Evolutionary conservation across 2,113 vertebrate species (phyloP), one percentile per base, ranked within the genome.

Genomic region (Myotis brandtii): DNA sequence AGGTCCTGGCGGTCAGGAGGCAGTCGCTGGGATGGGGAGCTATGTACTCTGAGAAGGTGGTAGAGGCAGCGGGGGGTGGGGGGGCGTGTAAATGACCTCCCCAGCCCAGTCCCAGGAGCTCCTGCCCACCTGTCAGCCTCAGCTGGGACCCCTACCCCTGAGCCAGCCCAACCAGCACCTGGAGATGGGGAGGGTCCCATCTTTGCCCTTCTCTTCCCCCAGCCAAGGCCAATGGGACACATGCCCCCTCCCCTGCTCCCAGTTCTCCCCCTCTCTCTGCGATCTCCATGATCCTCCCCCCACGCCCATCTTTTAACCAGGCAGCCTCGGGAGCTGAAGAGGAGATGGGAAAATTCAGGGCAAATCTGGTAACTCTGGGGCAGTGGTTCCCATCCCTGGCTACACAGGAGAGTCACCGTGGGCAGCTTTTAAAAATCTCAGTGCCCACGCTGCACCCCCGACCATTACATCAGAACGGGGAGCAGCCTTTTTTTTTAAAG

Each of bases 261-360:
- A 27, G 0, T 40, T 6, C 70, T 62, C 64, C n/a, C n/a, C 21
- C 18, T 3, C 48, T 23, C 46, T 54, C 82, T 37, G 11, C 59
- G 10, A 25, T 14, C 52, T 40, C 30, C 37, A 23, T 8, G 23
- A 5, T 17, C 20, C 32, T 70, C 10, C 25, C 13, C 8, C 18
- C 5, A 3, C 0, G 0, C 23, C 34, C 5, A 14, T 20, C 32
- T 69, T 25, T 14, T n/a, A 62, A 54, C 34, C 40, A 7, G 0
- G 17, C 79, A 13, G 40, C 67, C 32, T n/a, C 6, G 0, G 27
- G 50, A 37, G 76, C 69, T 9, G 3, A 40, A 10, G 1, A 72
- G 84, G 27, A 89, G 12, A 48, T 25, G 21, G 79, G 50, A 37
- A 69, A 17, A 46, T 48, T 25, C 37, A 3, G 18, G 56, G 67